phyloP scores from a whole-genome alignment of 2,113 vertebrate species.

The Siphamia tubifer region DNA sequence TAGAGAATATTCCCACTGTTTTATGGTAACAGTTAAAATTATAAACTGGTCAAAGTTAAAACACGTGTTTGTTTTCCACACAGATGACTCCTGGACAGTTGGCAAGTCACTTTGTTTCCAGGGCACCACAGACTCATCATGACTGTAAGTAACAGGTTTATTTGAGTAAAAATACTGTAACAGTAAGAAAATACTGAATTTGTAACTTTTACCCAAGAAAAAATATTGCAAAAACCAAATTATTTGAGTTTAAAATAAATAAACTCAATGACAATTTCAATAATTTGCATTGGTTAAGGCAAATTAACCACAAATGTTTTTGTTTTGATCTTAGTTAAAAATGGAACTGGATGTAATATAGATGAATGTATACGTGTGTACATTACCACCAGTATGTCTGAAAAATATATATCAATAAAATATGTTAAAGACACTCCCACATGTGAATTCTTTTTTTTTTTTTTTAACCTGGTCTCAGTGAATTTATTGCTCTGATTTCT shows the following conservation, averaged over 20 bases:
- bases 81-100: conserved; percentile 1
- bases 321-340: too few relatives aligned
- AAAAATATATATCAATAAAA: conserved; percentile 54
- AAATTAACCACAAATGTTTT: too few relatives aligned
- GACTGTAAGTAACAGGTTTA: conserved; percentile 36
- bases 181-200: not conserved
- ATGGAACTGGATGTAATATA: not conserved
- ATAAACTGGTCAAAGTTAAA: not conserved
- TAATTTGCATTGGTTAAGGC: too few relatives aligned
- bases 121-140: not conserved
- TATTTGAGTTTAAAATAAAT: not conserved
- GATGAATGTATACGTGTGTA: not conserved
- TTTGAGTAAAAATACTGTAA: not conserved
- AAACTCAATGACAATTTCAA: too few relatives aligned
- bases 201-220: not conserved
- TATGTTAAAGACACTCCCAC: not conserved
- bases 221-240: not conserved
- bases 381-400: not conserved
- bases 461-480: not conserved
- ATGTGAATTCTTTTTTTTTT: conserved; percentile 17
- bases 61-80: not conserved
- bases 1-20: not conserved
- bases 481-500: not conserved
- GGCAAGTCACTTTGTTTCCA: not conserved
- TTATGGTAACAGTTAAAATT: not conserved